phyloP scores from a whole-genome alignment of 2,797 vertebrate genomes.

The Helostoma temminkii region DNA sequence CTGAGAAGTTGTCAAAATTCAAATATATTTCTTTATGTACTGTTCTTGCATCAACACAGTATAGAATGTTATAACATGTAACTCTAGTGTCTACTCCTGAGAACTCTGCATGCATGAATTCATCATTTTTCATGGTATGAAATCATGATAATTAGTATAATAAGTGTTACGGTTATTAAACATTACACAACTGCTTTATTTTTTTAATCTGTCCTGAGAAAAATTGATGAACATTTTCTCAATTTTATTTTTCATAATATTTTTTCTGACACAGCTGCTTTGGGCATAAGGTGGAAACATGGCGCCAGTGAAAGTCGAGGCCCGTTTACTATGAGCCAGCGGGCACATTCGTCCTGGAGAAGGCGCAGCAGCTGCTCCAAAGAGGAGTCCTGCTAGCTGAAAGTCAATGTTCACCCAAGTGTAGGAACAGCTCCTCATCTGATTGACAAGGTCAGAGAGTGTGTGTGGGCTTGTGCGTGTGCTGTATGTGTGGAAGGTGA shows the following conservation, averaged over 20 bases:
- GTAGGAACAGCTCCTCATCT: conserved; percentile 46
- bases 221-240: not conserved
- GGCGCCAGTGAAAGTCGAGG: conserved; percentile 22
- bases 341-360: conserved; percentile 54
- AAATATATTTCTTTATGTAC: too few relatives aligned
- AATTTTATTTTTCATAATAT: not conserved
- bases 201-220: too few relatives aligned
- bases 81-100: too few relatives aligned
- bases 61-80: too few relatives aligned
- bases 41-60: too few relatives aligned
- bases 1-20: too few relatives aligned
- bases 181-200: too few relatives aligned
- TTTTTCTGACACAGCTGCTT: conserved; percentile 20
- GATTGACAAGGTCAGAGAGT: conserved; percentile 69
- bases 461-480: conserved; percentile 7
- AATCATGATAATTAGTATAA: too few relatives aligned
- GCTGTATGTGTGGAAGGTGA: not conserved
- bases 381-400: conserved; percentile 58
- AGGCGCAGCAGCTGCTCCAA: conserved; percentile 58
- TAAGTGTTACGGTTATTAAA: too few relatives aligned
- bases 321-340: conserved; percentile 54
- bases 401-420: conserved; percentile 57
- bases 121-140: too few relatives aligned
- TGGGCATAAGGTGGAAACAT: not conserved
- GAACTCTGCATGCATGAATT: too few relatives aligned